Base-by-base conservation (phyloP, 1,140 invertebrate species). In the Centruroides sculpturatus region DNA sequence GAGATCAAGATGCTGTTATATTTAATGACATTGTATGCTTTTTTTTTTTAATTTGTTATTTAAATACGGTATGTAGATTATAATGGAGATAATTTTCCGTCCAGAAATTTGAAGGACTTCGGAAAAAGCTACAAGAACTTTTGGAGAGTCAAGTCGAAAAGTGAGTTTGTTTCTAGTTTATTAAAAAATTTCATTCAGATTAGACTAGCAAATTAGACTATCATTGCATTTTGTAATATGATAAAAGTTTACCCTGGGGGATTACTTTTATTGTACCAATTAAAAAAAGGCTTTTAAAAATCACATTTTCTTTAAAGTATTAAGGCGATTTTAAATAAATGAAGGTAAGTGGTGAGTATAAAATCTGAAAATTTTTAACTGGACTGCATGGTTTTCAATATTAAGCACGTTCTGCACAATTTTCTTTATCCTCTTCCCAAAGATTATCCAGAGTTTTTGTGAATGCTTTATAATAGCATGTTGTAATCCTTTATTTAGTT, bases 51-150 rank as follows among this genome's bases (percentile, higher is more conserved):
- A 35, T 12, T 7, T 55, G 2, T 48, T 53, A 11, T 23, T 23
- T 23, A 23, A 23, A 23, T 23, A 47, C 35, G 36, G 47, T 34
- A 49, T 23, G 23, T 2, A 23, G 23, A 23, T 23, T 23, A 23
- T 23, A 23, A 23, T 2, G 2, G 23, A 23, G 34, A 53, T 57
- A 51, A 51, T 35, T 52, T 61, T 36, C 23, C 52, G 7, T 57
- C 11, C 47, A 64, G 62, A 60, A 57, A 60, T 47, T 60, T 7
- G 62, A 64, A 58, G 62, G 60, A 36, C 53, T 64, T n/a, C 8
- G 62, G 46, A 64, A 64, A 36, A 46, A 36, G 10, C n/a, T 64
- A 11, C 56, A 49, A 5, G 13, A 23, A 23, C 10, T 35, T 23
- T 58, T 64, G 13, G 59, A 64, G 55, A n/a, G 51, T 34, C 52